phyloP scores from a whole-genome alignment of 2,797 vertebrate genomes.

The Petrocephalus schoutedeni region DNA sequence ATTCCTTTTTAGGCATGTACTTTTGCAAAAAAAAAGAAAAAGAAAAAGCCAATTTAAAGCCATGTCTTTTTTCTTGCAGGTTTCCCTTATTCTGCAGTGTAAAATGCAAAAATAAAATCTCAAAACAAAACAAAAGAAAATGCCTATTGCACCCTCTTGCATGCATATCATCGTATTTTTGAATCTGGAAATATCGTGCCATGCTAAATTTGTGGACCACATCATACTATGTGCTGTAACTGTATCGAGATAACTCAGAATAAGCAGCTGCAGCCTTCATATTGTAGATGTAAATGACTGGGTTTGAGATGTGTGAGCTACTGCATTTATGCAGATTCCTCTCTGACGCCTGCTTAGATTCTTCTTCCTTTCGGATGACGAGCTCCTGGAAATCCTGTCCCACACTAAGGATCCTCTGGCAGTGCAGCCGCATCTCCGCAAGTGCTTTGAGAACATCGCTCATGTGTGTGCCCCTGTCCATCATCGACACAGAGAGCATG shows the following conservation, averaged over 20 bases:
- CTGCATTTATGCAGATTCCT: neutral
- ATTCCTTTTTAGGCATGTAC: neutral
- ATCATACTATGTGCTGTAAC: neutral
- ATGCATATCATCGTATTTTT: too few relatives aligned
- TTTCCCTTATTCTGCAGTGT: neutral
- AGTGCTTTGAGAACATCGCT: slow-evolving; percentile 89
- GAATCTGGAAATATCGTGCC: neutral
- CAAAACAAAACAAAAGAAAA: neutral
- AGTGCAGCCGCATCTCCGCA: slow-evolving; percentile 82
- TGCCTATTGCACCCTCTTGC: neutral
- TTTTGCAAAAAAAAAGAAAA: neutral
- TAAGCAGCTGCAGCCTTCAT: neutral
- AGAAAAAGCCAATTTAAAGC: neutral
- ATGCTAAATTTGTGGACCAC: neutral
- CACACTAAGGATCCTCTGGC: slow-evolving; percentile 86
- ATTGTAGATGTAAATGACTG: neutral
- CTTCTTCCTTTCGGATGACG: slow-evolving; percentile 90
- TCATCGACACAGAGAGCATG: neutral
- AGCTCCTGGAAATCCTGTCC: slow-evolving; percentile 86
- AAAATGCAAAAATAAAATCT: neutral
- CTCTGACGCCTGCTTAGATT: slow-evolving; percentile 63
- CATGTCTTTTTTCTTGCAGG: neutral
- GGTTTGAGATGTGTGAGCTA: neutral
- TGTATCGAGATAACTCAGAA: neutral
- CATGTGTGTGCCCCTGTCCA: slow-evolving; percentile 50